Evolutionary conservation across 2,113 vertebrate species (phyloP).

Genomic region (Scomber colias): DNA sequence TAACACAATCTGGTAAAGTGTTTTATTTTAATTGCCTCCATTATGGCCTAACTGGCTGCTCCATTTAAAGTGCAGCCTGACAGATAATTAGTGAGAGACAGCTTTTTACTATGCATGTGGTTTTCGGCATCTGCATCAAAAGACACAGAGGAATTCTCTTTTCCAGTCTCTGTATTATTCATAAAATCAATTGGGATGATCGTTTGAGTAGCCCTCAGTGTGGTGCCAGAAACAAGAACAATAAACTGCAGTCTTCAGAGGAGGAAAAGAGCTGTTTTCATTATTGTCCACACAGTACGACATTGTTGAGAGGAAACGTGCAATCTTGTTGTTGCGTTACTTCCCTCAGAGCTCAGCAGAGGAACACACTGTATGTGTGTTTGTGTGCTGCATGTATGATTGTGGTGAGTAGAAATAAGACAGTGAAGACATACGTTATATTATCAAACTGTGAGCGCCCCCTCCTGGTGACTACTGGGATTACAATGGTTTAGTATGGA

Average conservation of each 20-base stretch:
- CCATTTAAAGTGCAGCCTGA: slow-evolving; percentile 3
- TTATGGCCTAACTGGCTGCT: neutral
- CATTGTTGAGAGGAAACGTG: neutral
- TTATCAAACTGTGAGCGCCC: slow-evolving; percentile 49
- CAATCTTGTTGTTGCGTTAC: slow-evolving; percentile 30
- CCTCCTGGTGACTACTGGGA: slow-evolving; percentile 55
- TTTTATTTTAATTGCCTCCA: slow-evolving; percentile 21
- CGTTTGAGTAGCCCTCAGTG: slow-evolving; percentile 1
- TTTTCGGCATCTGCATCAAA: neutral
- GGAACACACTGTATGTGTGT: neutral
- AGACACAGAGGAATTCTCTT: neutral
- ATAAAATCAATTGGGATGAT: slow-evolving; percentile 9
- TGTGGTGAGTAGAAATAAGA: neutral
- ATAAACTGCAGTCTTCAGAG: slow-evolving; percentile 8
- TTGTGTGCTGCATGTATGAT: neutral
- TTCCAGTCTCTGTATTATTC: slow-evolving; percentile 18
- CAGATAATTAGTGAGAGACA: neutral
- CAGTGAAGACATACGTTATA: neutral
- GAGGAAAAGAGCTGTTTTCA: neutral
- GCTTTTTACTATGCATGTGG: neutral
- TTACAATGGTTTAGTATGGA: neutral
- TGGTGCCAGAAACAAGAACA: slow-evolving; percentile 28
- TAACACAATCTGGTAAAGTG: slow-evolving; percentile 60
- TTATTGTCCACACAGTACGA: neutral
- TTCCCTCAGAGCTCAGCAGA: slow-evolving; percentile 26